phyloP scores from a whole-genome alignment of 2,888 invertebrate species.

The Venusia cambrica region DNA sequence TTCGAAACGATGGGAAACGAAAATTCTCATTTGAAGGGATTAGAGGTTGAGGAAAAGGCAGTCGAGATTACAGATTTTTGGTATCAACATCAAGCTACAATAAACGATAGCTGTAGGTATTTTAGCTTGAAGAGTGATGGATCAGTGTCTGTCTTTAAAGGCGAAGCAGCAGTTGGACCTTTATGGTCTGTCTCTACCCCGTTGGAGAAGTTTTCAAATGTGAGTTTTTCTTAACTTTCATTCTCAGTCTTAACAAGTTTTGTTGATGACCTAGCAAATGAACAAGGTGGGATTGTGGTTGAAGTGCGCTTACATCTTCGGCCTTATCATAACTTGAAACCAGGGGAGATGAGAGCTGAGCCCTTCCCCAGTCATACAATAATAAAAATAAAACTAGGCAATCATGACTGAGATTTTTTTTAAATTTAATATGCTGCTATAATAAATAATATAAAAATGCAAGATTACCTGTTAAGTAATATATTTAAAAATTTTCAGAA shows the following conservation, averaged over 20 bases:
- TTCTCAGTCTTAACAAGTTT: no score
- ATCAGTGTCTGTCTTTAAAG: slow-evolving; percentile 87
- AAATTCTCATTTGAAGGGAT: slow-evolving; percentile 85
- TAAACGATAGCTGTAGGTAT: slow-evolving; percentile 78
- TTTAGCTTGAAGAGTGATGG: slow-evolving; percentile 78
- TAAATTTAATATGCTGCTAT: no score
- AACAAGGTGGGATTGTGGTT: no score
- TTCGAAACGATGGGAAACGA: slow-evolving; percentile 87
- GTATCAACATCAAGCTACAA: slow-evolving; percentile 84
- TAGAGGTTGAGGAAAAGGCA: slow-evolving; percentile 88
- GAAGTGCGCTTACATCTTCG: no score
- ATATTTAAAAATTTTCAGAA: slow-evolving; percentile 84
- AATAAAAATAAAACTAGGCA: no score
- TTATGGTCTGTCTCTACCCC: slow-evolving; percentile 85
- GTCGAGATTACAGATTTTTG: slow-evolving; percentile 90
- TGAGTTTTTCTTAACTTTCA: no score
- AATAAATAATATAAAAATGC: no score
- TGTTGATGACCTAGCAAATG: no score
- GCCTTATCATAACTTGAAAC: no score
- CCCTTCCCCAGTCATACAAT: no score
- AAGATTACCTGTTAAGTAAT: neutral
- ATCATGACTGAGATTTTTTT: no score
- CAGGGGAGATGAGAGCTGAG: no score
- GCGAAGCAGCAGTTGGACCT: slow-evolving; percentile 85
- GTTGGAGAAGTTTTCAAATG: slow-evolving; percentile 89